A percentile compares a stretch with the other conserved stretches of the same genome.
These are phyloP conservation scores for Cheilosia pagana DNA, from an alignment of 2,888 invertebrate genomes.

Conservation along the genomic window DNA sequence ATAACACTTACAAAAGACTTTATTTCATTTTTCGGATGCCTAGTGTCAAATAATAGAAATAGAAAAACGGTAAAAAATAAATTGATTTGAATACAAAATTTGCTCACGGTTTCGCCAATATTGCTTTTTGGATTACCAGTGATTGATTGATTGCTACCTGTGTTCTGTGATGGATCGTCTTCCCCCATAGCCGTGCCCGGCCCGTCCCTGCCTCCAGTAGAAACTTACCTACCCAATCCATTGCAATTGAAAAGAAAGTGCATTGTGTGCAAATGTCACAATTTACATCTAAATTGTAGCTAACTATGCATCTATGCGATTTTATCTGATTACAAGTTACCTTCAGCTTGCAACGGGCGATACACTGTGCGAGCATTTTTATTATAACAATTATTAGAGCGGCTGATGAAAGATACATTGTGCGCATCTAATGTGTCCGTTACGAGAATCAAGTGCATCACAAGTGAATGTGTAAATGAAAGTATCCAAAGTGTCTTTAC, in stretches of 20 bases:
- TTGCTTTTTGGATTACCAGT: conserved; percentile 54
- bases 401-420: conserved; percentile 66
- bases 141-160: conserved; percentile 37
- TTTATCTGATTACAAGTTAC: conserved; percentile 51
- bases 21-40: neutral
- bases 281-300: conserved; percentile 62
- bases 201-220: neutral
- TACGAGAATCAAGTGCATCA: conserved; percentile 39
- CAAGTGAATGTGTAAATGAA: conserved; percentile 65
- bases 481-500: conserved; percentile 55
- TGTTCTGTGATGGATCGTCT: conserved; percentile 38
- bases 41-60: neutral
- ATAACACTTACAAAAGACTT: neutral
- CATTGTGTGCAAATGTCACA: conserved; percentile 66
- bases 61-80: neutral
- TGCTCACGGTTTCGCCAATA: neutral
- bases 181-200: conserved; percentile 13
- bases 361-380: conserved; percentile 41
- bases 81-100: neutral
- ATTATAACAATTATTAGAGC: conserved; percentile 66
- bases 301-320: conserved; percentile 32
- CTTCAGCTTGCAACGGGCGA: conserved; percentile 40
- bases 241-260: conserved; percentile 61
- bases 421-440: conserved; percentile 59
- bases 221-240: neutral